A percentile compares a stretch with the other conserved stretches of the same genome.
phyloP scores from a whole-genome alignment of 2,888 invertebrate species.

The Brenthis hecate region DNA sequence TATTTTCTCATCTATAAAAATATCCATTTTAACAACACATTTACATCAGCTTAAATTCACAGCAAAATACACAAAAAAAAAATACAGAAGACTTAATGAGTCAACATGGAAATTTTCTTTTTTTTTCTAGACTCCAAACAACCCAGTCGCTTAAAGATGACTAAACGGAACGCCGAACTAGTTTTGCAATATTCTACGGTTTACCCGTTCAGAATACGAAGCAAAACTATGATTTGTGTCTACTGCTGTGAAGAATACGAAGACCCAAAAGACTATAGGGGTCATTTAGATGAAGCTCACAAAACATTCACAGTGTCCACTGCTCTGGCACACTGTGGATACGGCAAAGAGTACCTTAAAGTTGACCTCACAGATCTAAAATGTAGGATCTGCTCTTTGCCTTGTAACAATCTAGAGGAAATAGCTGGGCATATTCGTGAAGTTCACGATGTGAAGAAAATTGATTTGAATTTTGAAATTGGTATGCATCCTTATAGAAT shows the following conservation, averaged over 20 bases:
- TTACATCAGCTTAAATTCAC: neutral
- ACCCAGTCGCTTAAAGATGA: constrained; percentile 50
- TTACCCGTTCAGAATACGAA: constrained; percentile 69
- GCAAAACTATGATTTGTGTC: constrained; percentile 63
- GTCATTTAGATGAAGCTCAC: constrained; percentile 60
- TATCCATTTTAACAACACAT: neutral
- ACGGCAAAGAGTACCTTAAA: constrained; percentile 61
- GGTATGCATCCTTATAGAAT: constrained; percentile 66
- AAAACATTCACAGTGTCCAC: constrained; percentile 57
- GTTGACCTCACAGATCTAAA: constrained; percentile 63
- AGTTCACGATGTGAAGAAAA: constrained; percentile 50
- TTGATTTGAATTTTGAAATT: constrained; percentile 57
- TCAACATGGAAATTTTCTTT: constrained; percentile 55
- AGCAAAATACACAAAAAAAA: constrained; percentile 14
- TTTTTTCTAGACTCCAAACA: constrained; percentile 69
- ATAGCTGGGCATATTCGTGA: constrained; percentile 58
- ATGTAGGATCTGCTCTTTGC: constrained; percentile 57
- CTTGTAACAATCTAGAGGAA: constrained; percentile 53
- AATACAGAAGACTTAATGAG: constrained; percentile 40
- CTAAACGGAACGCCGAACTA: constrained; percentile 69
- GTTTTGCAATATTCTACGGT: constrained; percentile 68
- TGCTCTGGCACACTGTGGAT: constrained; percentile 63
- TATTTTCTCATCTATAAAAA: neutral
- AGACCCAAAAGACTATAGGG: constrained; percentile 59
- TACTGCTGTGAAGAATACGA: constrained; percentile 68